phyloP scores from a whole-genome alignment of 2,113 vertebrate genomes.

The Hydropotes inermis region DNA sequence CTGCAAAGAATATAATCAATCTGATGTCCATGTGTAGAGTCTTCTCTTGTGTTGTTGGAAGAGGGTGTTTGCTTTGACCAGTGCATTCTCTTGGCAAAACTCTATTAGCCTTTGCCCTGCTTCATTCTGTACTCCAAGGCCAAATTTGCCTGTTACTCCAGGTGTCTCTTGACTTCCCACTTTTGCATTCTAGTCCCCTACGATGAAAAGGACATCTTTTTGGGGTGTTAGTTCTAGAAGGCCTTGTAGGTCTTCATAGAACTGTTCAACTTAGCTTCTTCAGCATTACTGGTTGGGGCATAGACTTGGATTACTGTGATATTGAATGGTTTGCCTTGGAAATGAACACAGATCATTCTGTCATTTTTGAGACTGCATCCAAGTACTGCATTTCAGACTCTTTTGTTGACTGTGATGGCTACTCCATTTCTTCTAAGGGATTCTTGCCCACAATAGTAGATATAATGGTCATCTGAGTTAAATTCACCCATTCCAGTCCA shows the following conservation, averaged over 20 bases:
- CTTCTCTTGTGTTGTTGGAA: background rate
- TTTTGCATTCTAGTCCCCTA: background rate
- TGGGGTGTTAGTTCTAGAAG: background rate
- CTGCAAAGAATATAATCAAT: background rate
- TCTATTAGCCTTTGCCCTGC: background rate
- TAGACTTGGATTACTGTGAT: background rate
- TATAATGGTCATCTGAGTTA: background rate
- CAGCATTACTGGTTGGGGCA: accelerated
- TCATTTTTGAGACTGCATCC: background rate
- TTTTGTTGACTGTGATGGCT: background rate
- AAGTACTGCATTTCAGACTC: background rate
- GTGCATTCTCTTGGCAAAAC: background rate
- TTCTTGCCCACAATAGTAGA: background rate
- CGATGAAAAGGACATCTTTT: background rate
- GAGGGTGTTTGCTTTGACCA: background rate
- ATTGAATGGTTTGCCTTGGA: background rate
- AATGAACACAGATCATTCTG: background rate
- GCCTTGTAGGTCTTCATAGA: background rate
- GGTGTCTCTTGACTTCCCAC: background rate
- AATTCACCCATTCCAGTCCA: background rate
- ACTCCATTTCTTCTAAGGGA: background rate
- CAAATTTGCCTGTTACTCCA: background rate
- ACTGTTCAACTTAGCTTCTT: background rate
- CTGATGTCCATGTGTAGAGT: background rate
- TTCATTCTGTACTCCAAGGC: accelerated